phyloP scores from a whole-genome alignment of 2,113 vertebrate genomes.

The Gorsachius goisagi region DNA sequence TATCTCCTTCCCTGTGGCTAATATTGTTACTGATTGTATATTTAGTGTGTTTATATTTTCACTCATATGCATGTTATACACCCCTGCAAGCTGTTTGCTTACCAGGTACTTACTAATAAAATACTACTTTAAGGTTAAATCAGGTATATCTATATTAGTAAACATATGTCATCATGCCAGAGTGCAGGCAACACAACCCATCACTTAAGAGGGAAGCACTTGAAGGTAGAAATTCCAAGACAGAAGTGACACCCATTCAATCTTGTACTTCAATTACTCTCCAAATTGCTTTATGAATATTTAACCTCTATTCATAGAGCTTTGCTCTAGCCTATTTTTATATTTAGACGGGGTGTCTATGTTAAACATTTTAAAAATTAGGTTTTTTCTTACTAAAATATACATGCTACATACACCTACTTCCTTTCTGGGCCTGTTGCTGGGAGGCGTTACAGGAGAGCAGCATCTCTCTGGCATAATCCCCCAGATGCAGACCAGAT shows the following conservation, averaged over 20 bases:
- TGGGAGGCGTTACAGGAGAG: background rate
- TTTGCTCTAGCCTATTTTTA: background rate
- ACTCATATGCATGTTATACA: background rate
- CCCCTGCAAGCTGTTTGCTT: background rate
- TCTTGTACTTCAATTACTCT: background rate
- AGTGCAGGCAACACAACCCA: background rate
- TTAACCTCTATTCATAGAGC: background rate
- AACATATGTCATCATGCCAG: background rate
- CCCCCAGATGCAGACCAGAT: background rate
- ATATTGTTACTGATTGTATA: background rate
- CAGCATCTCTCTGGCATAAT: rapidly evolving
- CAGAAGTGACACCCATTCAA: background rate
- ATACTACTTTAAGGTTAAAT: background rate
- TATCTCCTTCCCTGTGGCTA: background rate
- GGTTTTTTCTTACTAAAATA: background rate
- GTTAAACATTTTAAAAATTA: background rate
- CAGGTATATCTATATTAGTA: rapidly evolving
- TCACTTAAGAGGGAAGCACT: rapidly evolving
- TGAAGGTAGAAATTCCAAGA: background rate
- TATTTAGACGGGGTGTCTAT: background rate
- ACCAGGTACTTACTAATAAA: background rate
- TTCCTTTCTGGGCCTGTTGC: background rate
- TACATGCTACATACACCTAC: background rate
- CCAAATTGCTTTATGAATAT: background rate
- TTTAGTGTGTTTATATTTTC: too few relatives aligned